Conservation (phyloP, 2,888 invertebrate genomes). For the Ormyrus pomaceus region DNA sequence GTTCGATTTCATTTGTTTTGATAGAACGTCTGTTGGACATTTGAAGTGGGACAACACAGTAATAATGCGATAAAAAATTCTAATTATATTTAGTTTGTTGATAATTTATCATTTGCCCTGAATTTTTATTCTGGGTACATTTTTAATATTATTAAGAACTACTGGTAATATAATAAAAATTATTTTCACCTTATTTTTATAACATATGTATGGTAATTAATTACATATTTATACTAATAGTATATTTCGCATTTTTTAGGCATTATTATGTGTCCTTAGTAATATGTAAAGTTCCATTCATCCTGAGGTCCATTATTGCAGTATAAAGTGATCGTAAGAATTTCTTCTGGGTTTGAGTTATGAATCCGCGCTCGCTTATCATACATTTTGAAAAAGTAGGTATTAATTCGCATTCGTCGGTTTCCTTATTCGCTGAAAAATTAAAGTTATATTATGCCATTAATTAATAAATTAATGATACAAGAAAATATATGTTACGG, state of each 20-base stretch:
- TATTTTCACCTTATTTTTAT: too few relatives aligned
- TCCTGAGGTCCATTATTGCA: background rate
- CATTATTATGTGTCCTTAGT: background rate
- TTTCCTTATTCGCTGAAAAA: conserved; percentile 35
- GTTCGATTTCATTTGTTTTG: too few relatives aligned
- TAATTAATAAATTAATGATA: background rate
- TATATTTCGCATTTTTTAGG: background rate
- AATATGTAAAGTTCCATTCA: background rate
- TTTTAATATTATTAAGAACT: too few relatives aligned
- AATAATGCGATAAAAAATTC: too few relatives aligned
- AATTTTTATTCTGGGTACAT: too few relatives aligned
- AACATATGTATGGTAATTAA: too few relatives aligned
- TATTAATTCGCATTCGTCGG: conserved; percentile 36
- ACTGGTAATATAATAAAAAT: too few relatives aligned
- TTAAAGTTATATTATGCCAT: background rate
- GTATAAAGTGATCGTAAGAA: background rate
- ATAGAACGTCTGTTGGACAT: too few relatives aligned
- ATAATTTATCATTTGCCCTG: too few relatives aligned
- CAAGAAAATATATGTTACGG: background rate
- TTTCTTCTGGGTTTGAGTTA: background rate
- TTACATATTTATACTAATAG: background rate
- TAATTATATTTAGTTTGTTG: too few relatives aligned
- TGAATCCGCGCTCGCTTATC: too few relatives aligned
- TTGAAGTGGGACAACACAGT: too few relatives aligned
- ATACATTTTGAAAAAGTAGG: conserved; percentile 18